phyloP scores from a whole-genome alignment of 2,113 vertebrate genomes.

The Gasterosteus aculeatus region DNA sequence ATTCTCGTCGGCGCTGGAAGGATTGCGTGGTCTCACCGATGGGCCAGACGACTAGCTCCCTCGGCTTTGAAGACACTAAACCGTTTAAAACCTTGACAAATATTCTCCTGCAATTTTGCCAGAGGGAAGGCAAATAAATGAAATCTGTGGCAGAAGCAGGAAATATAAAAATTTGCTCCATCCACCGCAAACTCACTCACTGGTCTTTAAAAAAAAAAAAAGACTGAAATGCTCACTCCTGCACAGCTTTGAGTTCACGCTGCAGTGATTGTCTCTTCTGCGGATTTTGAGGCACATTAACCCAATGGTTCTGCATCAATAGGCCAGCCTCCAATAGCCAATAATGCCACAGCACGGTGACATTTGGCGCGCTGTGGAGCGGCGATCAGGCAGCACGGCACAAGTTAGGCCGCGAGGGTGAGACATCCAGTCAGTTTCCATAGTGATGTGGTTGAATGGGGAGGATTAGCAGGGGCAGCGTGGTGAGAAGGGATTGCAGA shows the following conservation, averaged over 20 bases:
- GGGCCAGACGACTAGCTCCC: conserved; percentile 68
- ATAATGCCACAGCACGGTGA: conserved; percentile 25
- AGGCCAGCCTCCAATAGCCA: conserved; percentile 21
- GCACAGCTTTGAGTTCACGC: conserved; percentile 15
- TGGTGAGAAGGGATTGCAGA: conserved; percentile 72
- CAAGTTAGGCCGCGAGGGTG: conserved; percentile 73
- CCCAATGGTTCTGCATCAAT: conserved; percentile 13
- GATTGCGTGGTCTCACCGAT: conserved; percentile 72
- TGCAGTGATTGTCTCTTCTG: conserved; percentile 11
- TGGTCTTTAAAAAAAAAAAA: conserved; percentile 1
- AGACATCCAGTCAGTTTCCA: conserved; percentile 82
- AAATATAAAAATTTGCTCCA: conserved; percentile 54
- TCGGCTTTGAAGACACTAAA: conserved; percentile 83
- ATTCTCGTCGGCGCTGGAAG: conserved; percentile 75
- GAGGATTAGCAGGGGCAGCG: conserved; percentile 78
- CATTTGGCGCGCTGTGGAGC: conserved; percentile 12
- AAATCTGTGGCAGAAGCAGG: conserved; percentile 63
- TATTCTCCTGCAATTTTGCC: conserved; percentile 75
- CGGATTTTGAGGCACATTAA: conserved; percentile 22
- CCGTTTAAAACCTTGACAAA: conserved; percentile 83
- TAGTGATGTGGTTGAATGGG: conserved; percentile 81
- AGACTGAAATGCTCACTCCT: conserved; percentile 25
- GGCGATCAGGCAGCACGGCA: conserved; percentile 58
- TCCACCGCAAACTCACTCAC: conserved; percentile 37
- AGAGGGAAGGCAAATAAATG: conserved; percentile 65